These are phyloP conservation scores for Apis cerana DNA, from an alignment of 1,140 invertebrate species.

Conservation along the genomic window DNA sequence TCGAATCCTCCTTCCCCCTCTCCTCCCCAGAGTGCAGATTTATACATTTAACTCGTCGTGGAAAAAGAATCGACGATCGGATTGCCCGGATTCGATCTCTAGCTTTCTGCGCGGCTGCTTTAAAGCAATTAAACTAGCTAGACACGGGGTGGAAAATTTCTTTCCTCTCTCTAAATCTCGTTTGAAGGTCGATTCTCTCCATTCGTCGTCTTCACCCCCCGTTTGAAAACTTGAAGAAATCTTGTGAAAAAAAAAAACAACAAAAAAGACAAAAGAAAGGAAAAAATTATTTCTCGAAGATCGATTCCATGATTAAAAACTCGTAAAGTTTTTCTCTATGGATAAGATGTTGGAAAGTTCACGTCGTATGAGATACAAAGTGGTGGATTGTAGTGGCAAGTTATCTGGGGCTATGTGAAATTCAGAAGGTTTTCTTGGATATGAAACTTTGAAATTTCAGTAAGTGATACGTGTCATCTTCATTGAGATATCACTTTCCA, in stretches of 20 bases:
- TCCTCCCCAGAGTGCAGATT: neutral
- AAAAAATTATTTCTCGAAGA: neutral
- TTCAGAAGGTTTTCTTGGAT: no score
- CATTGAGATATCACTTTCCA: no score
- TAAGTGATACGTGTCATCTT: neutral
- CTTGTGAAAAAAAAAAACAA: neutral
- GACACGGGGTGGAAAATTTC: neutral
- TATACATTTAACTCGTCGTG: constrained; percentile 1
- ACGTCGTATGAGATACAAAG: neutral
- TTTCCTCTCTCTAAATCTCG: neutral
- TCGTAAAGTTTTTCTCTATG: neutral
- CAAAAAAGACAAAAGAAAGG: no score
- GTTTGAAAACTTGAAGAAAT: neutral
- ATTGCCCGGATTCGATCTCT: neutral
- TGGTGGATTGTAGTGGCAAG: neutral
- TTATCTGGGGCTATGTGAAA: neutral
- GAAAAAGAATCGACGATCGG: constrained; percentile 1
- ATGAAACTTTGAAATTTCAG: neutral
- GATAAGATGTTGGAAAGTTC: neutral
- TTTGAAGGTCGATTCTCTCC: neutral
- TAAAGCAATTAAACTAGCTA: constrained; percentile 7
- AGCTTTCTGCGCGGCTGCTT: neutral
- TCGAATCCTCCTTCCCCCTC: neutral
- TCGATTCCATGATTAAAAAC: neutral
- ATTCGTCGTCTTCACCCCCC: neutral